Base-by-base conservation (phyloP, 2,888 invertebrate genomes). In the Drosophila incognita region DNA sequence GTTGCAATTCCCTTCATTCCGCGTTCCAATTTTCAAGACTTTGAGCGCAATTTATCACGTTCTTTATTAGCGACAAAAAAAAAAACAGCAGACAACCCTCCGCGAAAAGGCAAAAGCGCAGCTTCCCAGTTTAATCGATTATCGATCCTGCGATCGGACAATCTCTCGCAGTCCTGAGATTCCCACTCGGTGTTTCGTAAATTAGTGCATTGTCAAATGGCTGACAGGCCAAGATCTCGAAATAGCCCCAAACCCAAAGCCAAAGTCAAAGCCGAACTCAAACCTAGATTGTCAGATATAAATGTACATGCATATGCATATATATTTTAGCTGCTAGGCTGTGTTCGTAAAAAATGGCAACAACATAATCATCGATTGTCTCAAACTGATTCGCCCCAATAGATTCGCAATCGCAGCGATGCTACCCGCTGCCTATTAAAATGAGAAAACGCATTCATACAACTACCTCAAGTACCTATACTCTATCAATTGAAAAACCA, bases 11-110 rank as follows among this genome's bases (percentile, higher is more conserved):
- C 48, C 57, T 33, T 33, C 48, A 42, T n/a, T 58, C 33, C 15
- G 42, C 24, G 36, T n/a, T 52, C 13, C 67, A 57, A 69, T 48
- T 82, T 79, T 62, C 10, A 48, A 46, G 69, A 60, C 56, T 71
- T 68, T 66, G 61, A 69, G 79, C 84, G 79, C 77, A 88, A 91
- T 87, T 90, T 90, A 91, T 90, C 91, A 91, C 89, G 83, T 83
- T 88, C 83, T 87, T 89, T 88, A 89, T 85, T 83, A 83, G 83
- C 83, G 68, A 88, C 82, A 79, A 84, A 64, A 57, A 36, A 40
- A 31, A 27, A 21, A 27, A 18, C n/a, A 62, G n/a, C 18, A 18
- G 18, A 27, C 18, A 49, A 29, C 27, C 24, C 24, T 13, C 15
- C 11, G 33, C 53, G 6, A 33, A 57, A 63, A 64, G 65, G 77